Evolutionary conservation across 2,113 vertebrate genomes (phyloP).

Genomic region (Leucosticte australis): DNA sequence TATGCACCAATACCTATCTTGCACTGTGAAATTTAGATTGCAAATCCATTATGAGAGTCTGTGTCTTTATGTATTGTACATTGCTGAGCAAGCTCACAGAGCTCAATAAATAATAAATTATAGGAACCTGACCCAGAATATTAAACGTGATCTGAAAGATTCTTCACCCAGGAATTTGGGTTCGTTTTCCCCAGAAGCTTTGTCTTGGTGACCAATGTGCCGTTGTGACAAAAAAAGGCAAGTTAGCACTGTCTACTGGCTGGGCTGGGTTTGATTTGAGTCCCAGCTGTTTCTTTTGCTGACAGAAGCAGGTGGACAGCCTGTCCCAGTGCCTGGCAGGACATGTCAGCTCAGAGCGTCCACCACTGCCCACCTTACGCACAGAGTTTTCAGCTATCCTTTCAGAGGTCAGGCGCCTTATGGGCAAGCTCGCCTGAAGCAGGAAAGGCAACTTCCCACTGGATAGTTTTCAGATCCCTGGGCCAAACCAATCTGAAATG

Average conservation of each 20-base stretch:
- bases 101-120: constrained; percentile 58
- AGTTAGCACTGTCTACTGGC: neutral
- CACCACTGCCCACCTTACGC: neutral
- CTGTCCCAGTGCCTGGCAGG: neutral
- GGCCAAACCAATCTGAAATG: neutral
- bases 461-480: neutral
- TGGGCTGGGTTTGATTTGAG: neutral
- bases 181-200: neutral
- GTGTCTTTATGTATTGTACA: constrained; percentile 8
- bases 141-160: neutral
- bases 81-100: constrained; percentile 46
- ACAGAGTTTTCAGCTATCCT: neutral
- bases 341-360: neutral
- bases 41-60: constrained; percentile 43
- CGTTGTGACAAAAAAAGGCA: neutral
- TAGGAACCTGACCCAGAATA: constrained; percentile 24
- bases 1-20: constrained; percentile 38
- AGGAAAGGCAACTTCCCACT: neutral
- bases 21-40: constrained; percentile 40
- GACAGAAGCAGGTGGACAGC: neutral
- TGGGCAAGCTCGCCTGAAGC: neutral
- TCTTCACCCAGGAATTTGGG: neutral
- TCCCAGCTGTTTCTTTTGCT: neutral
- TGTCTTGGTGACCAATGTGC: neutral
- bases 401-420: neutral